Base-by-base conservation (phyloP, 2,888 invertebrate species). In the Acanthosepion pharaonis region DNA sequence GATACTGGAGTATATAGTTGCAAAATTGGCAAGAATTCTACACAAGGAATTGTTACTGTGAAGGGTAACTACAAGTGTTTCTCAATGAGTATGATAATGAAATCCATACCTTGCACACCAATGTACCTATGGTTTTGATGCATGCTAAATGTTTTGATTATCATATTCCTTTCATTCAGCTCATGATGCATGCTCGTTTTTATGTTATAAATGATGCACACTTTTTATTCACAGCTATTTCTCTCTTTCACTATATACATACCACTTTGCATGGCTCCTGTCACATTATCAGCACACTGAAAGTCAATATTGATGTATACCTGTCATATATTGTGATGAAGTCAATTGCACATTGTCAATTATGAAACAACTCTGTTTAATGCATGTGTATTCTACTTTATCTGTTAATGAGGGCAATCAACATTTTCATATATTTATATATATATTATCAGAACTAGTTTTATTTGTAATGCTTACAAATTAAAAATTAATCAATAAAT, bases 41-140 rank as follows among this genome's bases (percentile, higher is more conserved):
- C 94, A 91, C 94, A 95, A 20, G 95, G 95, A 42, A 95, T 95
- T 94, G 94, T 96, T 42, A 95, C 95, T 94, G 95, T 96, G 23
- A 94, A 95, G 94, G 95, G 94, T 94, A 95, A 92, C 33, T n/a
- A 91, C 33, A 64, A 91, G n/a, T 48, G 42, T 64, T 78, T 42
- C 55, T 92, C 11, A 92, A 42, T 48, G 93, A 78, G 18, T 78
- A 49, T 93, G 93, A 23, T 93, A 53, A 93, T 53, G 53, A 93
- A 93, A 53, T 53, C 93, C 51, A n/a, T 33, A 51, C 51, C 93
- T 93, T 93, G 93, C 93, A 93, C 92, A n/a, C 20, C 59, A 78
- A 92, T 3, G 48, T 48, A 92, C 25, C 92, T 92, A 25, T 53
- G n/a, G 51, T 49, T 92, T 28, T 49, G 5, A 51, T 53, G 93